Base-by-base conservation (phyloP, 64 coral and sea anemone species). In the Trachythela sp. region DNA sequence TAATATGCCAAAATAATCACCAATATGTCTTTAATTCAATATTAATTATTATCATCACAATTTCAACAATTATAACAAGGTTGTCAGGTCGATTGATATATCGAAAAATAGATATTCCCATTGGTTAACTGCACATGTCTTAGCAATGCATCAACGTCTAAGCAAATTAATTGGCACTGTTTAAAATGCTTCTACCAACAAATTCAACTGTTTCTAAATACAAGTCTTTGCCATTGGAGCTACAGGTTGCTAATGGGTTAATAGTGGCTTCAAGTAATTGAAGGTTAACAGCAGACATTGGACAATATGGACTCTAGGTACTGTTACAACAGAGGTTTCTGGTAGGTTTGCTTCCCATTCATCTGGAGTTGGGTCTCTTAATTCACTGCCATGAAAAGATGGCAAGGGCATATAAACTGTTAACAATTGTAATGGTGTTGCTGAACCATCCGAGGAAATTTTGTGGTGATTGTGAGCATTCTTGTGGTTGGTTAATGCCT, bases 381-480 rank as follows among this genome's bases (percentile, higher is more conserved):
- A 59, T 70, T 71, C 34, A 30, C 83, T 48, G 26, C 22, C 43
- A 13, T 88, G 56, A 43, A 36, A 48, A 84, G 48, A 90, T 49
- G 54, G 14, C 14, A 9, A 9, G 48, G 64, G 30, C 64, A 70
- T 77, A 35, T 77, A 4, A 4, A 35, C 32, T 4, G 7, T 34
- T 2, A 77, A 77, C 31, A 77, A 39, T n/a, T 77, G 71, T 32
- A 35, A 6, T 7, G 54, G 54, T 59, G 54, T 77, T 32, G 71
- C 24, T 35, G 71, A 77, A 3, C 13, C 32, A 6, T 77, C 71
- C 30, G 71, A 8, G 30, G 36, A 77, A 77, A 77, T 39, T 77
- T 77, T 77, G 31, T 77, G 71, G 71, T 35, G 2, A 27, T 77
- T 77, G 71, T 77, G 71, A 34, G 71, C 71, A 32, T 35, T 77